These are phyloP conservation scores for Centropyge bicolor DNA, from an alignment of 2,797 vertebrate species.

Conservation along the genomic window DNA sequence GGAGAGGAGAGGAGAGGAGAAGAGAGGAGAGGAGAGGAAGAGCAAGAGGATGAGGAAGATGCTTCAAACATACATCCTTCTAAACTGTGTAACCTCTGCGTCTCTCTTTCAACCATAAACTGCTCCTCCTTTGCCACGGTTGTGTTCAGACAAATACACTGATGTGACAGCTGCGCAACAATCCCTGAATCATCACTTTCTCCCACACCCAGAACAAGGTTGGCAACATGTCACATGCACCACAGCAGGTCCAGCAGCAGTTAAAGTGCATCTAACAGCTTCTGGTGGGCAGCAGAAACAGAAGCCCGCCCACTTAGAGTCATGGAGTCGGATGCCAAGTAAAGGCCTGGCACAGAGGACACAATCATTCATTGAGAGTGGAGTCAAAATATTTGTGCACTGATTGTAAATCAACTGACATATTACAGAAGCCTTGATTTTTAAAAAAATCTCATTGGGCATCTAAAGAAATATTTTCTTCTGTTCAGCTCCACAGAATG, in stretches of 20 bases:
- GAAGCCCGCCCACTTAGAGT: not conserved
- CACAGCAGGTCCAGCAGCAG: conserved; percentile 42
- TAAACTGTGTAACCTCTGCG: conserved; percentile 64
- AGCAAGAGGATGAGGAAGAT: not conserved
- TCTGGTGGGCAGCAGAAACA: conserved; percentile 42
- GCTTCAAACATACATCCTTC: not conserved
- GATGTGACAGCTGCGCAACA: conserved; percentile 49
- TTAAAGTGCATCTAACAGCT: conserved; percentile 34
- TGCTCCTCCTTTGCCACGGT: conserved; percentile 15
- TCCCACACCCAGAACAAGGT: conserved; percentile 31
- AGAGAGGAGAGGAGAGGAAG: not conserved
- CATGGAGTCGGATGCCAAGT: not conserved
- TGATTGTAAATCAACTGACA: conserved; percentile 1
- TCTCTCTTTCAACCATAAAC: conserved; percentile 23
- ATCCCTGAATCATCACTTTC: conserved; percentile 66
- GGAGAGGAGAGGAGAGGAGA: not conserved
- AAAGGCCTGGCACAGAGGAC: conserved; percentile 1
- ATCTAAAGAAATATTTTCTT: not conserved
- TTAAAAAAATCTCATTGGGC: not conserved
- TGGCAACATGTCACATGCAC: conserved; percentile 46
- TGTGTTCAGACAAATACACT: conserved; percentile 32
- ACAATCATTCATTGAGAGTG: not conserved
- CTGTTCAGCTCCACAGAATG: no score
- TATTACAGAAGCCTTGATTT: not conserved
- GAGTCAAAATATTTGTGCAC: not conserved